A percentile compares a stretch with the other conserved stretches of the same genome.
Evolutionary conservation across 2,888 invertebrate genomes (phyloP).

Genomic region (Eubasilissa splendida): DNA sequence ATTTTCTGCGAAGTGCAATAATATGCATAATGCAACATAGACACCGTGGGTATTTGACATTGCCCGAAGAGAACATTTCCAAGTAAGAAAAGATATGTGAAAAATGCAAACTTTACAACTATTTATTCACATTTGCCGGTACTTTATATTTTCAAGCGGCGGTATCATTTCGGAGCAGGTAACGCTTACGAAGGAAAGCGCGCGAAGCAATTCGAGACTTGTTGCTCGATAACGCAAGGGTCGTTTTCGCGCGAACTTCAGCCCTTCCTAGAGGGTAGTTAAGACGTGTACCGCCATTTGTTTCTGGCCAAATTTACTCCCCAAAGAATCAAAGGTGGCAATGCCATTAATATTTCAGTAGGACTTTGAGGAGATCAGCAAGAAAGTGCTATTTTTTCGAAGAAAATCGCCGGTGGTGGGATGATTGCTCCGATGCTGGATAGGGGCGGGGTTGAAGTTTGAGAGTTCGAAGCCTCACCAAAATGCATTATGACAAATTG

Average conservation of each 20-base stretch:
- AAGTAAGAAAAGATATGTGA: neutral
- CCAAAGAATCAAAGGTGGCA: conserved; percentile 56
- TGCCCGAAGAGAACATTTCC: too few species aligned
- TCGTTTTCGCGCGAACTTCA: conserved; percentile 6
- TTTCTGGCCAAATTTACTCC: conserved; percentile 49
- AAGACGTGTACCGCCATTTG: conserved; percentile 47
- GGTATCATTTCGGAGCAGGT: conserved; percentile 13
- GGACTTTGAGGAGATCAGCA: conserved; percentile 43
- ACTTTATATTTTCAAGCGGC: conserved; percentile 31
- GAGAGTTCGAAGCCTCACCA: conserved; percentile 2
- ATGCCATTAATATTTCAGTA: conserved; percentile 55
- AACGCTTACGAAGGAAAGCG: neutral
- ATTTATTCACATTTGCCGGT: conserved; percentile 40
- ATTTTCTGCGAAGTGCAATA: too few species aligned
- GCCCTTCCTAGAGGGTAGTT: conserved; percentile 21
- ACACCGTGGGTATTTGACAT: too few species aligned
- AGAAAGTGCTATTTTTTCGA: conserved; percentile 34
- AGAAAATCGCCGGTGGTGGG: conserved; percentile 6
- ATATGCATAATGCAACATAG: too few species aligned
- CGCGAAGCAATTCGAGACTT: conserved; percentile 32
- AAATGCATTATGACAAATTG: conserved; percentile 52
- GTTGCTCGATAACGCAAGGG: conserved; percentile 17
- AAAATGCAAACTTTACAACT: conserved; percentile 41
- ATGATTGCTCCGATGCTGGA: conserved; percentile 46
- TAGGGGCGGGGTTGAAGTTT: conserved; percentile 39